Base-by-base conservation (phyloP, 1,140 invertebrate genomes). In the Palaemon carinicauda region DNA sequence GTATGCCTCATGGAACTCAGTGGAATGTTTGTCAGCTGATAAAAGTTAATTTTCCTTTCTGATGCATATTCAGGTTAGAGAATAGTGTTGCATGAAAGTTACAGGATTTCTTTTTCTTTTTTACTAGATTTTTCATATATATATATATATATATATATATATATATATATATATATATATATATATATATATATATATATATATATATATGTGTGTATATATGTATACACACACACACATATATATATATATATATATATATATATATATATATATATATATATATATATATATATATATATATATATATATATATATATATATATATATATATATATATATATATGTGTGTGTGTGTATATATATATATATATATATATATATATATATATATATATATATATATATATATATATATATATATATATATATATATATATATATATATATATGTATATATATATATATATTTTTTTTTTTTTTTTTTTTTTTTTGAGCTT, bases 91-190 rank as follows among this genome's bases (percentile, higher is more conserved):
- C n/a, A n/a, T n/a, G n/a, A n/a, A n/a, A n/a, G n/a, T n/a, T n/a
- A n/a, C n/a, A n/a, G n/a, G n/a, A n/a, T n/a, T n/a, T n/a, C n/a
- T n/a, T n/a, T n/a, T n/a, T n/a, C n/a, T n/a, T n/a, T n/a, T n/a
- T n/a, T n/a, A n/a, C n/a, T n/a, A 71, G 27, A n/a, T n/a, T n/a
- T n/a, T n/a, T n/a, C n/a, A n/a, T n/a, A n/a, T n/a, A n/a, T n/a
- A n/a, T n/a, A n/a, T 27, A 15, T 71, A 19, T 71, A 71, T 71
- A 71, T 15, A 19, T 19, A 71, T 71, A 19, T 15, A 19, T 19
- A 19, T 27, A 19, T 17, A 41, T 50, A 75, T 33, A 50, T 50
- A 12, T 31, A 75, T 21, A 94, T 96, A 95, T 31, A 75, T 75
- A 27, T 31, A 75, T 75, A 75, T 75, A 75, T 75, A 75, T 75